A percentile compares a stretch with the other conserved stretches of the same genome.
Evolutionary conservation across 2,888 invertebrate species (phyloP).

Genomic region (Lydus trimaculatus): DNA sequence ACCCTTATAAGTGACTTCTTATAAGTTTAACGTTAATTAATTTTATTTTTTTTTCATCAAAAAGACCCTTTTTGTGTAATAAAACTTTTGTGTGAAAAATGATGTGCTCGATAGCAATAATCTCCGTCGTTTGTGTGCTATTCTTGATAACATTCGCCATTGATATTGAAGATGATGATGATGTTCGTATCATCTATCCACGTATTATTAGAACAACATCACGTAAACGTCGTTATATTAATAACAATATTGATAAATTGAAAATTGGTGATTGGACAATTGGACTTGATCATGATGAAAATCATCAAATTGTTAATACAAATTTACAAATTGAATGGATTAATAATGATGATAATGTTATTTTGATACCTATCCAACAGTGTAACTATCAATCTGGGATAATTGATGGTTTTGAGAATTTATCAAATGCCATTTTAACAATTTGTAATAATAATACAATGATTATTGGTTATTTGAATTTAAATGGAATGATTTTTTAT

Average conservation of each 20-base stretch:
- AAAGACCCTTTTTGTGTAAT: neutral
- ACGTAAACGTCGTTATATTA: conserved; percentile 38
- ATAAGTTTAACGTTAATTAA: neutral
- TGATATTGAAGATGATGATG: conserved; percentile 24
- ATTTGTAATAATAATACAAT: conserved; percentile 44
- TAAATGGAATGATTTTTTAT: conserved; percentile 46
- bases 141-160: conserved; percentile 21
- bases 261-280: conserved; percentile 49
- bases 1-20: too few relatives aligned
- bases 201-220: conserved; percentile 36
- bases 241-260: conserved; percentile 41
- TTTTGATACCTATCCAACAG: conserved; percentile 29
- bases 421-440: conserved; percentile 49
- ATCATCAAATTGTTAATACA: conserved; percentile 46
- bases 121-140: neutral
- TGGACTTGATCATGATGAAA: conserved; percentile 46
- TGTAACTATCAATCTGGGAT: conserved; percentile 51
- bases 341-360: conserved; percentile 35
- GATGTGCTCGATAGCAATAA: neutral
- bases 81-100: neutral
- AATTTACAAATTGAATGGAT: conserved; percentile 48
- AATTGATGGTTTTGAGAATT: conserved; percentile 44
- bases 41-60: too few relatives aligned
- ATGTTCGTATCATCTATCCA: conserved; percentile 40
- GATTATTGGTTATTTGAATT: conserved; percentile 49